Evolutionary conservation across 2,888 invertebrate genomes (phyloP).

Genomic region (Rotaria magnacalcarata): DNA sequence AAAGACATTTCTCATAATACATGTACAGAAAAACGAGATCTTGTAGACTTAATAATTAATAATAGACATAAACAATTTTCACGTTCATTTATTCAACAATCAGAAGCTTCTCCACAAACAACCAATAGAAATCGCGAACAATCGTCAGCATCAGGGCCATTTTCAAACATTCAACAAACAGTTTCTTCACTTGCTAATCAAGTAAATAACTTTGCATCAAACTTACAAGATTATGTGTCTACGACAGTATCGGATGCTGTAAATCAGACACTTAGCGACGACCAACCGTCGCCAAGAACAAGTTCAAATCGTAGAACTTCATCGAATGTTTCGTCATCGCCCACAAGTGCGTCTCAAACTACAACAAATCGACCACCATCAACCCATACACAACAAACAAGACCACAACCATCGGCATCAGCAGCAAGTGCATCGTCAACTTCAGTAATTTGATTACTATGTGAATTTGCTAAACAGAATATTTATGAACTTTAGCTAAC

Average conservation of each 20-base stretch:
- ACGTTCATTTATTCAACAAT: background rate
- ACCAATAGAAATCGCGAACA: background rate
- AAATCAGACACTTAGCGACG: background rate
- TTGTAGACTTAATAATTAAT: background rate
- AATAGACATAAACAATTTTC: background rate
- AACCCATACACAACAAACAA: background rate
- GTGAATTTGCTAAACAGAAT: background rate
- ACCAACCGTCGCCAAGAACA: too few species aligned
- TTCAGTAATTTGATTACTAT: background rate
- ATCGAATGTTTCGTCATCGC: background rate
- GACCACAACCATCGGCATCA: background rate
- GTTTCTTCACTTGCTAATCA: slow-evolving; percentile 12
- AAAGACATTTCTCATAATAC: background rate
- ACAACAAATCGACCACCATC: background rate
- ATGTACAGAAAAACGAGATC: slow-evolving; percentile 22
- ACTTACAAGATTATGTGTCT: background rate
- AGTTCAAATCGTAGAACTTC: background rate
- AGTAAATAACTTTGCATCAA: slow-evolving; percentile 6
- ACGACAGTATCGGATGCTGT: slow-evolving; percentile 3
- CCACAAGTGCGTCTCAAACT: background rate
- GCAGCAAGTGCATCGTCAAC: background rate
- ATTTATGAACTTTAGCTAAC: background rate
- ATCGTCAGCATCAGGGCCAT: background rate
- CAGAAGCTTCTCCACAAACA: background rate
- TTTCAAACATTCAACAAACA: slow-evolving; percentile 5